Conservation (phyloP, 2,888 invertebrate genomes). For the Chalcis sispes region DNA sequence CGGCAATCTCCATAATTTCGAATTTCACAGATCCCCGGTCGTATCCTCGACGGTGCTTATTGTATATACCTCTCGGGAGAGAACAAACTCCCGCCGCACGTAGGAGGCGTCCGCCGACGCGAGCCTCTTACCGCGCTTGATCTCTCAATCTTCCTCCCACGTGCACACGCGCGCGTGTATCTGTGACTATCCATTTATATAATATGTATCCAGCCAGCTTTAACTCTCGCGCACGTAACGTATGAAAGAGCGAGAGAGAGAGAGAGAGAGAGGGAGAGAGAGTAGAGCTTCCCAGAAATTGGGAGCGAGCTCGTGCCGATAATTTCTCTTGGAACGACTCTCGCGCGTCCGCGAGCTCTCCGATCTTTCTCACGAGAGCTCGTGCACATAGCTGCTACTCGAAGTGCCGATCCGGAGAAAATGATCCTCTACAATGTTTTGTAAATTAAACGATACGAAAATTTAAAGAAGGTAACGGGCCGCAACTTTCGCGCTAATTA, state of each 20-base stretch:
- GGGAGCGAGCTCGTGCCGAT: conserved; percentile 40
- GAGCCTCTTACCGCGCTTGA: conserved; percentile 34
- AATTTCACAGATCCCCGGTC: conserved; percentile 63
- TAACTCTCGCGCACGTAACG: too few species aligned
- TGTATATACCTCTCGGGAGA: neutral
- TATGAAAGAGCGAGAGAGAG: neutral
- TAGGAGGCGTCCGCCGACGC: conserved; percentile 11
- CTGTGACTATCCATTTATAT: neutral
- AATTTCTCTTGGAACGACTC: conserved; percentile 17
- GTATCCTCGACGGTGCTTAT: conserved; percentile 19
- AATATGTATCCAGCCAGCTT: too few species aligned
- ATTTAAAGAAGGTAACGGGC: neutral
- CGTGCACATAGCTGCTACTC: neutral
- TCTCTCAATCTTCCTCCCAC: conserved; percentile 43
- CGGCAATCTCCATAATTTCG: conserved; percentile 70
- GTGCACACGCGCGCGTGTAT: neutral
- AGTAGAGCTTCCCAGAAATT: conserved; percentile 47
- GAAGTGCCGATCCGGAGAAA: neutral
- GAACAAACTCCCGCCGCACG: conserved; percentile 1
- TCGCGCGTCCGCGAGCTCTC: conserved; percentile 6
- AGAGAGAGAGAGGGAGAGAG: neutral
- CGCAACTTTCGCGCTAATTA: conserved; percentile 8
- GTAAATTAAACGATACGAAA: conserved; percentile 22
- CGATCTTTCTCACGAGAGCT: conserved; percentile 8
- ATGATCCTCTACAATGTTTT: neutral